phyloP scores from a whole-genome alignment of 2,888 invertebrate genomes.

The Habroteleia sp. region DNA sequence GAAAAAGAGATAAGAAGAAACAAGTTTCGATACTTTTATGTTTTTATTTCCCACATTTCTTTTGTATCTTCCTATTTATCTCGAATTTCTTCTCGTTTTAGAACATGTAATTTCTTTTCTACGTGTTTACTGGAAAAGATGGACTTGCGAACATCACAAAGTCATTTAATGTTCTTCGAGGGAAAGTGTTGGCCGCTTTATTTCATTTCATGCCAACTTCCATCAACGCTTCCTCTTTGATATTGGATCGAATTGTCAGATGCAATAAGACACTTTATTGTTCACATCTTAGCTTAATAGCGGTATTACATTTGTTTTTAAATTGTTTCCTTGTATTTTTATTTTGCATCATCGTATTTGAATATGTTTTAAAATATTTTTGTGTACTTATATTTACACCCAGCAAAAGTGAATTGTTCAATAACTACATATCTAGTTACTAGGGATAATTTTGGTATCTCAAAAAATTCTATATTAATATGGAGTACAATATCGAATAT shows the following conservation, averaged over 20 bases:
- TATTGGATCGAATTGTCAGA: conserved; percentile 48
- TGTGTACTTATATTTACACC: too few species aligned
- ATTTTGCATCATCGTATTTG: conserved; percentile 3
- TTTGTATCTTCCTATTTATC: conserved; percentile 4
- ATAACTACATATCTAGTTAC: too few species aligned
- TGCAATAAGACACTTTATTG: conserved; percentile 50
- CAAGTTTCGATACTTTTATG: conserved; percentile 5
- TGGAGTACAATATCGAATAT: too few species aligned
- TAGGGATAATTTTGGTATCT: too few species aligned
- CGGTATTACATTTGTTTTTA: conserved; percentile 18
- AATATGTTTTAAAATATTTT: too few species aligned
- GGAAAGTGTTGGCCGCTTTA: conserved; percentile 52
- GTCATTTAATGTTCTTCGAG: conserved; percentile 58
- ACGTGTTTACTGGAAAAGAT: conserved; percentile 46
- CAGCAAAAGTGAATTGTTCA: too few species aligned
- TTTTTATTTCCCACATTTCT: conserved; percentile 8
- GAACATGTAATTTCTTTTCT: conserved; percentile 33
- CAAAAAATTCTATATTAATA: too few species aligned
- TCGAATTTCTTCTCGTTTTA: conserved; percentile 27
- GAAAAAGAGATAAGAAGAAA: conserved; percentile 5
- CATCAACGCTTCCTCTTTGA: conserved; percentile 46
- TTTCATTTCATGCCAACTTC: conserved; percentile 57
- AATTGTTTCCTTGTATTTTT: conserved; percentile 3
- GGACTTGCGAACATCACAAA: conserved; percentile 53
- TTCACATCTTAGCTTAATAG: conserved; percentile 17